Evolutionary conservation across 1,140 invertebrate species (phyloP), one percentile per base, ranked within the genome.

Genomic region (Panagrolaimus sp.): DNA sequence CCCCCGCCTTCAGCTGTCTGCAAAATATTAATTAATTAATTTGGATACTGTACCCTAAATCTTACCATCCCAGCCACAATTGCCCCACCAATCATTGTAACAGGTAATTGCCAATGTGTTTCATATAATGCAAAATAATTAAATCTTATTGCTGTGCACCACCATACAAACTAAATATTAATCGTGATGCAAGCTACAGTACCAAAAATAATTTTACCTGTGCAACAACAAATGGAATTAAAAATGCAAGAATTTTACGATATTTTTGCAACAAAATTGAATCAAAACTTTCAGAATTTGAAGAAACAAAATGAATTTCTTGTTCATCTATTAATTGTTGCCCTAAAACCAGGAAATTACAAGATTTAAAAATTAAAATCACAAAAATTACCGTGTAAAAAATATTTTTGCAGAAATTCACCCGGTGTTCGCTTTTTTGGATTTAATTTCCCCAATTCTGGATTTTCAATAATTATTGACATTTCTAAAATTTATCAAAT

Each of bases 1-100:
- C 79, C 78, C 28, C 78, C 78, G 46, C 78, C 78, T 65, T 82
- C 78, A 43, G 77, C 73, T 32, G 78, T 81, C 65, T n/a, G n/a
- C n/a, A n/a, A n/a, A n/a, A n/a, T 74, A 71, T 10, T 79, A 78
- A 67, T 67, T 14, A 65, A 68, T 38, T 2, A 62, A 66, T 10
- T 15, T 28, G 6, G n/a, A 26, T 21, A 71, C 21, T 5, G 32
- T 4, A 46, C 43, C 28, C 5, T 9, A 14, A 47, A 12, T 48
- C 32, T 38, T 47, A 44, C 72, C 46, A 68, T 26, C 12, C 47
- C 52, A 1, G 52, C 52, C 9, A 72, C 63, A 64, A 68, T 55
- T 15, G 69, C 46, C n/a, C 71, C 71, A 21, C 70, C 17, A 3
- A 73, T 63, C 72, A 73, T 73, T 15, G 72, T 73, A n/a, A 74